Evolutionary conservation across 1,140 invertebrate species (phyloP).

Genomic region (Zaprionus camerounensis): DNA sequence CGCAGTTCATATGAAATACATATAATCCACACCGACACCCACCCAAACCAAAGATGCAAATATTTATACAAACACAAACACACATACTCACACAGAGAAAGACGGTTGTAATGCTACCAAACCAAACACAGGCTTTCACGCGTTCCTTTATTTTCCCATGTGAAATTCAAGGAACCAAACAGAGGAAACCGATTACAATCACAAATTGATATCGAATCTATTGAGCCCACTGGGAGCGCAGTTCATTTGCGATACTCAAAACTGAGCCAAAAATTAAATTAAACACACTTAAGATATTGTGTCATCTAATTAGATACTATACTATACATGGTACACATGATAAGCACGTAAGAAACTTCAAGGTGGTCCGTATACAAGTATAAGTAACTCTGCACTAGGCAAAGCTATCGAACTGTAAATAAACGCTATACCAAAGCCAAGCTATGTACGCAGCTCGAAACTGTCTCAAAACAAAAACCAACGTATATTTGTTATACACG

Average conservation of each 20-base stretch:
- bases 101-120: constrained; percentile 67
- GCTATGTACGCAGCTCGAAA: constrained; percentile 40
- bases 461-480: constrained; percentile 26
- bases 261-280: constrained; percentile 77
- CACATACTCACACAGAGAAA: constrained; percentile 26
- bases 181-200: constrained; percentile 39
- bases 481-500: constrained; percentile 54
- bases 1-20: background rate
- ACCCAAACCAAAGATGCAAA: constrained; percentile 18
- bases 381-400: constrained; percentile 7
- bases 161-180: constrained; percentile 53
- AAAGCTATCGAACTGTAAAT: constrained; percentile 34
- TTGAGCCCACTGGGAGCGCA: constrained; percentile 59
- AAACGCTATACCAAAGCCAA: constrained; percentile 36
- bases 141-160: constrained; percentile 65
- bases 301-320: constrained; percentile 48
- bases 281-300: constrained; percentile 45
- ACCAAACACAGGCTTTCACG: constrained; percentile 66
- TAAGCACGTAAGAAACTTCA: background rate
- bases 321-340: constrained; percentile 22
- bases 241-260: constrained; percentile 74
- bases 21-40: constrained; percentile 15
- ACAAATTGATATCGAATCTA: constrained; percentile 54
- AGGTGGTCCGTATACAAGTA: background rate
- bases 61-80: constrained; percentile 26